Evolutionary conservation across 2,113 vertebrate species (phyloP).

Genomic region (Numenius arquata): DNA sequence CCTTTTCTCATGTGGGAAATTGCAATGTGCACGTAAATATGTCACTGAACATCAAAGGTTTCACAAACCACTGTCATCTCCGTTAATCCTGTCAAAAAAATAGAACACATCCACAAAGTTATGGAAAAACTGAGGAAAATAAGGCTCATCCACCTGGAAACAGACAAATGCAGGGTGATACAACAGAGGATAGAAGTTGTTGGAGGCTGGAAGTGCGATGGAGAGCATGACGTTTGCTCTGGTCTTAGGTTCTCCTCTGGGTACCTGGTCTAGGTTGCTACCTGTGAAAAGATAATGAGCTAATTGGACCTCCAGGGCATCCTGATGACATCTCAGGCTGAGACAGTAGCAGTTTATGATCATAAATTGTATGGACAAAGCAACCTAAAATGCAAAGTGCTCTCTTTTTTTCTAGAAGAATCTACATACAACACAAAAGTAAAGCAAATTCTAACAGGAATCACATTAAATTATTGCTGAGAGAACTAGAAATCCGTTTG

Average conservation of each 20-base stretch:
- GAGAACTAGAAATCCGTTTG: background rate
- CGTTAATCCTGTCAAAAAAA: background rate
- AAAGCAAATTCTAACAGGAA: background rate
- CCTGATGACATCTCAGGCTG: background rate
- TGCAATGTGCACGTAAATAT: background rate
- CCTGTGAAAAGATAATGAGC: background rate
- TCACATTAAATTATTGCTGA: background rate
- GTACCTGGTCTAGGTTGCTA: background rate
- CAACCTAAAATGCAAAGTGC: background rate
- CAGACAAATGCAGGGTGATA: background rate
- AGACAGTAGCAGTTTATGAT: background rate
- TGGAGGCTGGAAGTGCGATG: background rate
- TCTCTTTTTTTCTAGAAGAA: background rate
- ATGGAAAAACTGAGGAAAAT: background rate
- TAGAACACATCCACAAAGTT: background rate
- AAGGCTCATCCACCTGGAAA: background rate
- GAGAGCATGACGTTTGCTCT: background rate
- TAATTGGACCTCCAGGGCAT: background rate
- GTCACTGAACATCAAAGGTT: background rate
- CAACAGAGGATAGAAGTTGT: background rate
- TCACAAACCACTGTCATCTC: background rate
- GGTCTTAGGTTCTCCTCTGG: background rate
- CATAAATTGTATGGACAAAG: background rate
- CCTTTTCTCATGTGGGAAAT: background rate
- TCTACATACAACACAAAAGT: background rate